phyloP scores from a whole-genome alignment of 2,113 vertebrate genomes.

The Channa maculata region DNA sequence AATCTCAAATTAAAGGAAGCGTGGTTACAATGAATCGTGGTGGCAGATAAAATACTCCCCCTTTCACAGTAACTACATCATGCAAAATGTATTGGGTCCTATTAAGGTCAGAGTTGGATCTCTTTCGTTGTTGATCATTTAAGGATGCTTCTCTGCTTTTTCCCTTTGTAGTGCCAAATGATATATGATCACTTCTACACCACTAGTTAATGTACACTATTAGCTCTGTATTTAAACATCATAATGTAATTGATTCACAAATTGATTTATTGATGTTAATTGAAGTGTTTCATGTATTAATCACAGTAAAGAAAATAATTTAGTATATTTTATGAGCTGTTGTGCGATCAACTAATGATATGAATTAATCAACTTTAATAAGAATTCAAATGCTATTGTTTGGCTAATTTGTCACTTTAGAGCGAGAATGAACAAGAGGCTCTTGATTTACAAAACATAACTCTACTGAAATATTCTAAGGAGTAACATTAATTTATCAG shows the following conservation, averaged over 20 bases:
- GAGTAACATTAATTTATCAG: conserved; percentile 30
- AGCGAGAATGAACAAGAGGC: conserved; percentile 78
- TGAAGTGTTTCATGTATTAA: conserved; percentile 87
- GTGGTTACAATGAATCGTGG: conserved; percentile 24
- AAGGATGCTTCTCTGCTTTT: conserved; percentile 72
- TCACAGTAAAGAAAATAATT: conserved; percentile 84
- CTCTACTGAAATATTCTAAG: conserved; percentile 54
- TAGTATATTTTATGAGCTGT: conserved; percentile 84
- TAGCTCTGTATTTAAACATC: conserved; percentile 82
- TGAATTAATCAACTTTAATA: conserved; percentile 91
- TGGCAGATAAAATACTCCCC: conserved; percentile 25
- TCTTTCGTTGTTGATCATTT: conserved; percentile 81
- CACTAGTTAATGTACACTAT: conserved; percentile 79
- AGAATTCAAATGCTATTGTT: conserved; percentile 88
- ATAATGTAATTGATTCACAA: conserved; percentile 88
- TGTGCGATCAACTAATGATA: conserved; percentile 84
- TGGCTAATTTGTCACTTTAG: conserved; percentile 85
- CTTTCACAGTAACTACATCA: conserved; percentile 15
- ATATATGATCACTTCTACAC: conserved; percentile 78
- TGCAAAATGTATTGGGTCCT: conserved; percentile 47
- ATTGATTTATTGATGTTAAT: conserved; percentile 87
- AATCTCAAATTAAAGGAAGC: conserved; percentile 37
- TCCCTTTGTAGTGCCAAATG: conserved; percentile 67
- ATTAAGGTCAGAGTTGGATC: conserved; percentile 70
- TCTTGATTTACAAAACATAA: conserved; percentile 82